Evolutionary conservation across 2,888 invertebrate species (phyloP).

Genomic region (Pegoplata infirma): DNA sequence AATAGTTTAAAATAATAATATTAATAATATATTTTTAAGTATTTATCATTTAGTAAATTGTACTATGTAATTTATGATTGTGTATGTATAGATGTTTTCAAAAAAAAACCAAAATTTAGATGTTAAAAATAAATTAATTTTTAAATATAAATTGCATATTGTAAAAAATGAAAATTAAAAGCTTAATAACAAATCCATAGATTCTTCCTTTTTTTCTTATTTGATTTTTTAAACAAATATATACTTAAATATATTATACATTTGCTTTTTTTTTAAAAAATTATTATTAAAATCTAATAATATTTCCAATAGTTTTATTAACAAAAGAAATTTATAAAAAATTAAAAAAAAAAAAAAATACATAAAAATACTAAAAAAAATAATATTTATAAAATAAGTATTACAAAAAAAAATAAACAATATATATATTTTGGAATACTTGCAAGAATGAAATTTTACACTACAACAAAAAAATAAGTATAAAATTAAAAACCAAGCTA

Average conservation of each 20-base stretch:
- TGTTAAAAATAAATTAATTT: constrained; percentile 27
- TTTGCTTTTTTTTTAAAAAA: constrained; percentile 2
- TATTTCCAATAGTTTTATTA: constrained; percentile 21
- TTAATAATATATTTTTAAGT: constrained; percentile 66
- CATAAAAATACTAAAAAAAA: constrained; percentile 11
- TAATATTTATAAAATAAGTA: constrained; percentile 21
- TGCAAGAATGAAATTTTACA: constrained; percentile 55
- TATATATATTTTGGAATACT: constrained; percentile 60
- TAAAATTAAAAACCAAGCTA: background rate
- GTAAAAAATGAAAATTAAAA: constrained; percentile 24
- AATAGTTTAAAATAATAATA: constrained; percentile 1
- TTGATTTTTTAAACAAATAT: constrained; percentile 6
- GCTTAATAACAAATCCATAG: constrained; percentile 49
- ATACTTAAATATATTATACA: constrained; percentile 8
- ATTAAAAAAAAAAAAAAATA: constrained; percentile 2
- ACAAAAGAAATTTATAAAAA: background rate
- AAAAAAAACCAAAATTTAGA: constrained; percentile 18
- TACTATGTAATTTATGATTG: constrained; percentile 43
- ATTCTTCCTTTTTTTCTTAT: constrained; percentile 39
- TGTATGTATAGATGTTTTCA: constrained; percentile 48
- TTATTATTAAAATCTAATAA: background rate
- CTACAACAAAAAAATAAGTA: constrained; percentile 5
- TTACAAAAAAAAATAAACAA: constrained; percentile 16
- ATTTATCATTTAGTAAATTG: constrained; percentile 62
- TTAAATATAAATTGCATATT: constrained; percentile 3